These are phyloP conservation scores for Drosophila dunni DNA, from an alignment of 1,140 invertebrate genomes.

Conservation along the genomic window DNA sequence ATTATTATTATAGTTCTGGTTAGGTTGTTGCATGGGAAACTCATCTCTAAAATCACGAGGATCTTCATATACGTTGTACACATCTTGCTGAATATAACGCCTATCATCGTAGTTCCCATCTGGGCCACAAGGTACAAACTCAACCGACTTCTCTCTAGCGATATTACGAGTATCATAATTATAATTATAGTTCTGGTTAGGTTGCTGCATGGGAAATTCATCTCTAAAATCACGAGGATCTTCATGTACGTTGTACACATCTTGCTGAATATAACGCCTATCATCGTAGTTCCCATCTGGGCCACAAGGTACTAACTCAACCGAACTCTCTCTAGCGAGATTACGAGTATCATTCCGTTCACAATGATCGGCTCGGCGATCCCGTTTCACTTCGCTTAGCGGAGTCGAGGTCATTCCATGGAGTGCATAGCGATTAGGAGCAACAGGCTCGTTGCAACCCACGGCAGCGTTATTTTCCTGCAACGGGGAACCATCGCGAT, in stretches of 20 bases:
- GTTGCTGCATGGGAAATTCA: not conserved
- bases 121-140: too few species aligned
- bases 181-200: not conserved
- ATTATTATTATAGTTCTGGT: not conserved
- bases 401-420: conserved; percentile 16
- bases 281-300: not conserved
- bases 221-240: not conserved
- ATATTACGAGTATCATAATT: not conserved
- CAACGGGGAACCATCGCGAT: not conserved
- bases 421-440: not conserved
- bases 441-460: not conserved
- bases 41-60: not conserved
- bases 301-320: too few species aligned
- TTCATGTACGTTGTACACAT: not conserved
- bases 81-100: not conserved
- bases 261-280: too few species aligned
- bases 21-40: not conserved
- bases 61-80: not conserved
- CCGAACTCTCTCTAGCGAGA: too few species aligned
- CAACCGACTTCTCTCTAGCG: too few species aligned
- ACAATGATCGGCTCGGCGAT: not conserved
- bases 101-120: not conserved
- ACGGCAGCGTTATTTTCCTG: not conserved
- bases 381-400: not conserved
- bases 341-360: not conserved